Base-by-base conservation (phyloP, 2,113 vertebrate species). In the Acanthisitta chloris region DNA sequence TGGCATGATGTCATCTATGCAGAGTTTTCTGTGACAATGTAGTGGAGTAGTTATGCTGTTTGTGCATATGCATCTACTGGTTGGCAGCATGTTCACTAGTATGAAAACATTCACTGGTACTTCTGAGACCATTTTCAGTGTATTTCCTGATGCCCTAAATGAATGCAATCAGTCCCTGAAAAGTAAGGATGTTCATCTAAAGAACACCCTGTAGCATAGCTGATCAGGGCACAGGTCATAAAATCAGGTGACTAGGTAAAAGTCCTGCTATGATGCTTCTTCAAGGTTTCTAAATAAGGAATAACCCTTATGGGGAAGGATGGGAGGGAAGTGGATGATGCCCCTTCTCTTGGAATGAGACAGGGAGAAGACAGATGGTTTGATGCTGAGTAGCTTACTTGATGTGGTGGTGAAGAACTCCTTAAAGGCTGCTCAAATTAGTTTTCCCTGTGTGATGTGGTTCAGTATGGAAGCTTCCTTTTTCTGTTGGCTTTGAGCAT, bases 1-100 rank as follows among this genome's bases (percentile, higher is more conserved):
- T 72, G 38, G 5, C 69, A 20, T 0, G 0, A 9, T 38, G 13
- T 61, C 3, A 2, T 28, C 20, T 49, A 42, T 45, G 23, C 28
- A 20, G 38, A 28, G 20, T 34, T 71, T 46, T 85, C 61, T 64
- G 38, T 16, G 51, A 66, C 23, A 33, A 12, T 12, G 7, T 19
- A 67, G 29, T 45, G 20, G 21, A 43, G 24, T 31, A 15, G 23
- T 73, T 55, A 34, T 71, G 17, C 43, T 86, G 38, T 26, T 57
- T 33, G 18, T 23, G 34, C 77, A 16, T 55, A 15, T 16, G 54
- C 6, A 26, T 26, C 40, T 21, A 6, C 45, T 81, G 14, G 6
- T 57, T 81, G 52, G 48, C 58, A 55, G 4, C 16, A 6, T 6
- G 16, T 65, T 94, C 10, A 4, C 48, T 57, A 10, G 17, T 52